phyloP scores from a whole-genome alignment of 2,888 invertebrate genomes.

The Lepidonotus clava region DNA sequence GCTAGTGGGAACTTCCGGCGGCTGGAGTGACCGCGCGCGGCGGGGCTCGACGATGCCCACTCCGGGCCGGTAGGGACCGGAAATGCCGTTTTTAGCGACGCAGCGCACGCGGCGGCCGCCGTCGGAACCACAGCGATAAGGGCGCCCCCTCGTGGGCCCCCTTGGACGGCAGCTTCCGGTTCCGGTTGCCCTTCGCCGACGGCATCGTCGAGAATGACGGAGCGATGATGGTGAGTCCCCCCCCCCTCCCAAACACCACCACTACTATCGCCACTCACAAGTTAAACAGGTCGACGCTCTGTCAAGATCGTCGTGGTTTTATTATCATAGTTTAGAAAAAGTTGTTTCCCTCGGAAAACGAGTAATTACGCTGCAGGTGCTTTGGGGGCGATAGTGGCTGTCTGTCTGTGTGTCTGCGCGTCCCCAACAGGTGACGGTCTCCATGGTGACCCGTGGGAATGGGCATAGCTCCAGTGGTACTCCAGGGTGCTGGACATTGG shows the following conservation, averaged over 20 bases:
- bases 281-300: too few relatives aligned
- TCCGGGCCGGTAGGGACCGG: neutral
- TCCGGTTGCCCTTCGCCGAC: constrained; percentile 10
- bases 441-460: too few relatives aligned
- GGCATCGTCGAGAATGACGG: neutral
- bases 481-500: too few relatives aligned
- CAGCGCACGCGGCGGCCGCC: neutral
- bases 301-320: too few relatives aligned
- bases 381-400: too few relatives aligned
- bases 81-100: neutral
- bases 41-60: neutral
- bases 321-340: too few relatives aligned
- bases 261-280: too few relatives aligned
- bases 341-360: too few relatives aligned
- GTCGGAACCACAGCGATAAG: neutral
- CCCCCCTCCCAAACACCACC: neutral
- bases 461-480: too few relatives aligned
- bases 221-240: neutral
- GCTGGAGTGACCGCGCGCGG: neutral
- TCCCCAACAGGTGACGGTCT: too few relatives aligned
- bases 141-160: constrained; percentile 10
- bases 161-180: neutral
- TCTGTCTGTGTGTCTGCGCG: too few relatives aligned
- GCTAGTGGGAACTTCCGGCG: neutral
- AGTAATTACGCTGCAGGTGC: too few relatives aligned